These are phyloP conservation scores for Herpetotheres cachinnans DNA, from an alignment of 2,113 vertebrate species.

Conservation along the genomic window DNA sequence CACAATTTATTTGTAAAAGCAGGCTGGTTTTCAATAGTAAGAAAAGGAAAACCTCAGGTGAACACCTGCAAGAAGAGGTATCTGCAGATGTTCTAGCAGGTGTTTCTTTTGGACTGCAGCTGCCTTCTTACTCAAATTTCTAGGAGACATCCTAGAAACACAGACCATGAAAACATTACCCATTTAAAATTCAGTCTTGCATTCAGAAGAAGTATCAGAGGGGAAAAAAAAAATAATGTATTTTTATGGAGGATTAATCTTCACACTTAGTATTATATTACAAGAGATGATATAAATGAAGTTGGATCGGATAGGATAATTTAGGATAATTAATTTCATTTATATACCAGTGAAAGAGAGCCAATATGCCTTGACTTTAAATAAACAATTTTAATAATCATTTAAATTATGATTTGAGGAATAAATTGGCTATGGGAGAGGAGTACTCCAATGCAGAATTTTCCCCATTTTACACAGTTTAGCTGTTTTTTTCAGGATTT, in stretches of 20 bases:
- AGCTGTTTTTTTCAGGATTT: not conserved
- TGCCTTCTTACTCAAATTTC: not conserved
- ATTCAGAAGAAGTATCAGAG: not conserved
- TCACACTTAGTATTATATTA: not conserved
- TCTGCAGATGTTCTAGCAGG: not conserved
- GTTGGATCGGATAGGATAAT: not conserved
- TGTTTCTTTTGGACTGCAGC: not conserved
- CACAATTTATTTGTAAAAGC: not conserved
- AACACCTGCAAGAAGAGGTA: not conserved
- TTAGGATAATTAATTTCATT: not conserved
- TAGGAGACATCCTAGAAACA: not conserved
- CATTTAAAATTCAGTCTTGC: not conserved
- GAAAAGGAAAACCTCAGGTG: not conserved
- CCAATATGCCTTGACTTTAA: not conserved
- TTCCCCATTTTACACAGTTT: not conserved
- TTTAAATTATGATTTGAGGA: not conserved
- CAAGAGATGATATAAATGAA: not conserved
- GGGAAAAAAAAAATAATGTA: not conserved
- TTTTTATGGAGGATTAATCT: not conserved
- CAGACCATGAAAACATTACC: not conserved
- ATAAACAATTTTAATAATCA: not conserved
- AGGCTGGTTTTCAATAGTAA: not conserved
- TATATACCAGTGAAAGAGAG: not conserved
- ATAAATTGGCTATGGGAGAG: not conserved
- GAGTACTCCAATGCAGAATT: rapidly evolving